Conservation (phyloP, 2,113 vertebrate genomes). For the Dascyllus trimaculatus region DNA sequence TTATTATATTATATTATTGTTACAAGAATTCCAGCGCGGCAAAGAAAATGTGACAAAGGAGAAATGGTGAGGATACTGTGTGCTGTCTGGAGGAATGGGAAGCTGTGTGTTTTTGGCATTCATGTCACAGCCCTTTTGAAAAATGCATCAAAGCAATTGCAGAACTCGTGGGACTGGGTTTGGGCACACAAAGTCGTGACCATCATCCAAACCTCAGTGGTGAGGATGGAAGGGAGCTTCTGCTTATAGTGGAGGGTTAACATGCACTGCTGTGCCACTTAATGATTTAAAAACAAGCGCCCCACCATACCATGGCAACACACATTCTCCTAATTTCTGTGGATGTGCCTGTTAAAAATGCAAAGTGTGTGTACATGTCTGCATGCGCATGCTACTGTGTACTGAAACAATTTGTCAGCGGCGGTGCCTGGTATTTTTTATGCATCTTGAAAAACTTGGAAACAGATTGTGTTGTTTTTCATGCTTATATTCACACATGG, state of each 20-base stretch:
- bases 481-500: constrained; percentile 73
- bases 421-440: constrained; percentile 46
- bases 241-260: constrained; percentile 55
- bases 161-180: constrained; percentile 68
- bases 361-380: background rate
- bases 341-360: constrained; percentile 34
- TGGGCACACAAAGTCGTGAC: constrained; percentile 77
- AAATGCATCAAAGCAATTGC: constrained; percentile 83
- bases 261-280: constrained; percentile 52
- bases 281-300: constrained; percentile 57
- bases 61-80: constrained; percentile 59
- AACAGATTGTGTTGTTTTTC: constrained; percentile 79
- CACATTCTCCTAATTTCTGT: constrained; percentile 38
- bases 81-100: constrained; percentile 70
- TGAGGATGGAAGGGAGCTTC: constrained; percentile 41
- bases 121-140: constrained; percentile 80
- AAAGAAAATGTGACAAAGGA: constrained; percentile 66
- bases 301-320: constrained; percentile 39
- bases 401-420: constrained; percentile 58
- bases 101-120: constrained; percentile 73
- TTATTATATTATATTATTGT: constrained; percentile 54
- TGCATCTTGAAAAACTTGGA: constrained; percentile 60
- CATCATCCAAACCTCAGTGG: constrained; percentile 71
- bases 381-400: background rate
- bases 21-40: constrained; percentile 41